Evolutionary conservation across 1,140 invertebrate species (phyloP).

Genomic region (Musca vetustissima): DNA sequence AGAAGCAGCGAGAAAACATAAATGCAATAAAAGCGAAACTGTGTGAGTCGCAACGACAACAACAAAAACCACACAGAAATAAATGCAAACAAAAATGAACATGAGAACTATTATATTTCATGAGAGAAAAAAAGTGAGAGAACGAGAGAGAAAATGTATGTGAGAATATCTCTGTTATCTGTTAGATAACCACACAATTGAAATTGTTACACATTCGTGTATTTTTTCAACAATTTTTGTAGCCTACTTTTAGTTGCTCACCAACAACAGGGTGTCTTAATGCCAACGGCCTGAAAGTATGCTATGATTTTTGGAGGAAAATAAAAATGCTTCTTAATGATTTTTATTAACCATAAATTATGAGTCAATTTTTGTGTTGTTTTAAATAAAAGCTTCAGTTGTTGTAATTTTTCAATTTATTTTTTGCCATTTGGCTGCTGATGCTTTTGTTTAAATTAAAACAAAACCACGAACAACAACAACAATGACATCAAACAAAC

Average conservation of each 20-base stretch:
- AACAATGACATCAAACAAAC: slow-evolving; percentile 11
- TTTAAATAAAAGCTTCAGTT: background rate
- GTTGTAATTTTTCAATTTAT: background rate
- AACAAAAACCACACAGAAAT: background rate
- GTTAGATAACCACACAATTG: background rate
- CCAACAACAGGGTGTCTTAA: too few species aligned
- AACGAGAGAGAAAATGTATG: background rate
- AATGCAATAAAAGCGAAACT: background rate
- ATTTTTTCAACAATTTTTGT: slow-evolving; percentile 7
- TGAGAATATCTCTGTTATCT: too few species aligned
- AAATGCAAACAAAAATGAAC: background rate
- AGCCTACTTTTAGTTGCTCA: slow-evolving; percentile 8
- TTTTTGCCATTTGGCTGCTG: background rate
- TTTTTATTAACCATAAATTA: too few species aligned
- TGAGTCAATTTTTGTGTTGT: background rate
- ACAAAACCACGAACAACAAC: background rate
- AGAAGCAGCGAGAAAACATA: background rate
- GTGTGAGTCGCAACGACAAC: too few species aligned
- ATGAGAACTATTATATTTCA: too few species aligned
- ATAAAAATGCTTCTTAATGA: too few species aligned
- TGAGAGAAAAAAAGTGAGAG: background rate
- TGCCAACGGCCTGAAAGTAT: slow-evolving; percentile 3
- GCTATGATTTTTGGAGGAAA: background rate
- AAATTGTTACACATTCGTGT: too few species aligned
- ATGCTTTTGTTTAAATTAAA: slow-evolving; percentile 17